Base-by-base conservation (phyloP, 2,797 vertebrate species). In the Amblyraja radiata region DNA sequence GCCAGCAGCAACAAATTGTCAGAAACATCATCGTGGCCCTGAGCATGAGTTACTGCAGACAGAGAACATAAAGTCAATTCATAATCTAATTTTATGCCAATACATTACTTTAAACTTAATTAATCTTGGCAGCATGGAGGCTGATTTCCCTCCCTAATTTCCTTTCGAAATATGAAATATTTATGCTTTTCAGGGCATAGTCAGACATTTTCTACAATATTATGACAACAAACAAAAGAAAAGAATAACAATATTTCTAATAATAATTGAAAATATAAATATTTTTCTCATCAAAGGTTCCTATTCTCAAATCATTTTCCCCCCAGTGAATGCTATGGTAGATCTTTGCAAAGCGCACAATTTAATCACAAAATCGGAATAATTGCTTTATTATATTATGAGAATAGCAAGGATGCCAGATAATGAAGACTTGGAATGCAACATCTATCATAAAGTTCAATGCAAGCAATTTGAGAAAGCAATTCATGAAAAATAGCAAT, bases 1-100 rank as follows among this genome's bases (percentile, higher is more conserved):
- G 96, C 96, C 95, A 95, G 97, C 95, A 97, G 97, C 97, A 95
- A 94, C 95, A 93, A 94, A 96, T 96, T 98, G 97, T 98, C 97
- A 98, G 96, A 97, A 95, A 83, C 96, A 96, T 97, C 94, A 95
- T 93, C 9, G 0, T 90, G 94, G 94, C 95, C 97, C 96, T 95
- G 95, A 96, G 94, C 93, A 92, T 93, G 95, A 96, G 95, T 95
- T 95, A 95, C 93, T 95, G 93, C 96, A 96, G 96, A 96, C 96
- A 96, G 96, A 96, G 96, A 97, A 94, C 96, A 96, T 96, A 96
- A 94, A 95, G 94, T 93, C 10, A 0, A 93, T 95, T 95, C 93
- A 93, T 94, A 95, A 90, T 94, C 95, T 96, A 94, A 94, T 71
- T 95, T 95, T 94, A 94, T 94, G 93, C 95, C 94, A 95, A 95